Conservation (phyloP, 92 coral and sea anemone genomes). For the Meandrina meandrites region DNA sequence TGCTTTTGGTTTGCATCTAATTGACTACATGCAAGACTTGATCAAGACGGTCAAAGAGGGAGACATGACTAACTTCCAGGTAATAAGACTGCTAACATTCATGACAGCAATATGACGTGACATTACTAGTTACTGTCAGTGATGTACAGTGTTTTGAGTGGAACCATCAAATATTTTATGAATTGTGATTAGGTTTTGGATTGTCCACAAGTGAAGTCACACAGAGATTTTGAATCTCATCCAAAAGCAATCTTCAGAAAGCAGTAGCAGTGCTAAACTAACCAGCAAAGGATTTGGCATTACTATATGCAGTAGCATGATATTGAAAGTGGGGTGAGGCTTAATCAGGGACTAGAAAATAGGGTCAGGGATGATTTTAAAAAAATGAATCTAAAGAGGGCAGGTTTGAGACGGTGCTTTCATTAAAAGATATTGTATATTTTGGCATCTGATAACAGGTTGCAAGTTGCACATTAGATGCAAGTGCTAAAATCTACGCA, state of each 20-base stretch:
- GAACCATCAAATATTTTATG: no score
- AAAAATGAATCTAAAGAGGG: not conserved
- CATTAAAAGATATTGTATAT: no score
- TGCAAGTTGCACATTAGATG: slow-evolving; percentile 97
- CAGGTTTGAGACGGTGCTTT: not conserved
- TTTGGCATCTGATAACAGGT: slow-evolving; percentile 47
- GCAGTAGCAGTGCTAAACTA: not conserved
- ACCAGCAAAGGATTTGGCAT: no score
- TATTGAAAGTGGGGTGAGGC: no score
- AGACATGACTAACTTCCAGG: slow-evolving; percentile 98
- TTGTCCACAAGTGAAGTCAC: not conserved
- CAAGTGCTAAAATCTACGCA: slow-evolving; percentile 98
- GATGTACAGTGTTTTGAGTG: no score
- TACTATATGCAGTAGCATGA: no score
- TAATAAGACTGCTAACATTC: not conserved
- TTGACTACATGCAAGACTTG: slow-evolving; percentile 98
- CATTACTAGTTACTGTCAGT: no score
- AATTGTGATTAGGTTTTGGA: no score
- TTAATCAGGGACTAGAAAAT: not conserved
- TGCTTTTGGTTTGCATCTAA: slow-evolving; percentile 95
- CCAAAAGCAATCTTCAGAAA: not conserved
- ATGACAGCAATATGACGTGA: no score
- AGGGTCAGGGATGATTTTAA: not conserved
- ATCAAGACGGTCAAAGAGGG: slow-evolving; percentile 87
- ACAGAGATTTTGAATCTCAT: not conserved